Percentiles rank a stretch among this genome's conserved stretches.
Conservation (phyloP, 2,113 vertebrate genomes). For the Elaphurus davidianus region DNA sequence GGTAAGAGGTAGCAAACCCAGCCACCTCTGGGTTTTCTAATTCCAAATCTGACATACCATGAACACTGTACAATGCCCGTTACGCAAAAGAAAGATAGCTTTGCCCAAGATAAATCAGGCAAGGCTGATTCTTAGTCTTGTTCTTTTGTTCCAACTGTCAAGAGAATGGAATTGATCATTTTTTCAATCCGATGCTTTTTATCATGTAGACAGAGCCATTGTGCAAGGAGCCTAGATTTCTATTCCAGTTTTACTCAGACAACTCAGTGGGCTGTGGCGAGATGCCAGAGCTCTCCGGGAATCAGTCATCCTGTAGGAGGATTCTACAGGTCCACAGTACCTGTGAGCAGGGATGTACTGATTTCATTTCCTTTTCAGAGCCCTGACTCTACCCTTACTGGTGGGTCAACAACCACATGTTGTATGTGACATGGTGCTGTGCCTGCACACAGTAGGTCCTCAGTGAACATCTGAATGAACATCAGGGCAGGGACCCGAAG, state of each 20-base stretch:
- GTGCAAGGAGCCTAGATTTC: not conserved
- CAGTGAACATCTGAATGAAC: not conserved
- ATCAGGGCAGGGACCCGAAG: not conserved
- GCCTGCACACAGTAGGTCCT: not conserved
- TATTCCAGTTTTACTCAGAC: not conserved
- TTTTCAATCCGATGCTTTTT: not conserved
- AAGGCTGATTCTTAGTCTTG: not conserved
- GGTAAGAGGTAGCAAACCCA: not conserved
- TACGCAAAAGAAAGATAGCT: not conserved
- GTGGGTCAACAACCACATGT: not conserved
- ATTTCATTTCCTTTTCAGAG: not conserved
- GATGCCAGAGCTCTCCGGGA: not conserved
- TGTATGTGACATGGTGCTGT: not conserved
- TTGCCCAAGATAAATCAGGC: not conserved
- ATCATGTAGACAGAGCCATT: not conserved
- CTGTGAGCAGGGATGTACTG: not conserved
- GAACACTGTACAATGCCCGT: not conserved
- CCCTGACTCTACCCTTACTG: not conserved
- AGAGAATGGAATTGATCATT: not conserved
- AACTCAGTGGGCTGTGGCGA: not conserved
- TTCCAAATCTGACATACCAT: not conserved
- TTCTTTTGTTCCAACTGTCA: not conserved
- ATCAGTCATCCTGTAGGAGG: not conserved
- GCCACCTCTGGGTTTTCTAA: not conserved
- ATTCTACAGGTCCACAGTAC: not conserved